Conservation (phyloP, 2,113 vertebrate genomes). For the Rhabdornis inornatus region DNA sequence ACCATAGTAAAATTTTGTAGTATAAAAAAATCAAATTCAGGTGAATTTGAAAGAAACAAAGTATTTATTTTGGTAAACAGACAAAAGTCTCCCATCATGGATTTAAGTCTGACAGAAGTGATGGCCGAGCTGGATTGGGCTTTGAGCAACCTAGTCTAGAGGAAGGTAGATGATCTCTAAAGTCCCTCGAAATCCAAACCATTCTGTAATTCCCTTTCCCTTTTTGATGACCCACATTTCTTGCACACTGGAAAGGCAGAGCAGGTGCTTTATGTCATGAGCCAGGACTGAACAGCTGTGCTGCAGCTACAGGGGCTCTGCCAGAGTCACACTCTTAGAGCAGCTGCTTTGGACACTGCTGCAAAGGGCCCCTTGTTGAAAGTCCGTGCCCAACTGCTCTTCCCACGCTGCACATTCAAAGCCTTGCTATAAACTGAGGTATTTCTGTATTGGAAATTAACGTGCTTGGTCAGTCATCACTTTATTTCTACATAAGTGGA, state of each 20-base stretch:
- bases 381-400: rapidly evolving
- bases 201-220: not conserved
- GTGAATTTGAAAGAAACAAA: not conserved
- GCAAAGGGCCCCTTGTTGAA: not conserved
- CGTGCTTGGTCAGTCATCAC: not conserved
- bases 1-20: not conserved
- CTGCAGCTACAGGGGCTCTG: not conserved
- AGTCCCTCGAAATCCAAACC: not conserved
- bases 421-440: not conserved
- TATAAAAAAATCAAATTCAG: not conserved
- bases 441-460: not conserved
- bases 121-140: not conserved
- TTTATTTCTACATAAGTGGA: not conserved
- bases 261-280: rapidly evolving
- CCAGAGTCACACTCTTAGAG: not conserved
- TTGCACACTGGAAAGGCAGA: not conserved
- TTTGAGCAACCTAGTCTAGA: not conserved
- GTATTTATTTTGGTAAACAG: not conserved
- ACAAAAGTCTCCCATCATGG: not conserved
- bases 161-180: not conserved
- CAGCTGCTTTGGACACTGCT: not conserved
- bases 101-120: not conserved
- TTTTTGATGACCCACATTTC: not conserved
- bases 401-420: not conserved
- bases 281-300: not conserved